Base-by-base conservation (phyloP, 2,888 invertebrate genomes). In the Nemapogon koenigi region DNA sequence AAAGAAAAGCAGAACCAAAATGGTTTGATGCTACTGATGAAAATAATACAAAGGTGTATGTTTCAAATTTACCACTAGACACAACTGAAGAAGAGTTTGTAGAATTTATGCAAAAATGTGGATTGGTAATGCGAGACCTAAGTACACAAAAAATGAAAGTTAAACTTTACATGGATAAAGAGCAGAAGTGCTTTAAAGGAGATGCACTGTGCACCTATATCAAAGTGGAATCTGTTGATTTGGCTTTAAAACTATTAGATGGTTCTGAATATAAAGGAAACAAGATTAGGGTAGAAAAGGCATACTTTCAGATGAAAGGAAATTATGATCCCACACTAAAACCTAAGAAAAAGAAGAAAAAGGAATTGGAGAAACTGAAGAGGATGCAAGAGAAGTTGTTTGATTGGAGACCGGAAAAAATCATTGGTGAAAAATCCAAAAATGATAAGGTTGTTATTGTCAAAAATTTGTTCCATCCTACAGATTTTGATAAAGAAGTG, bases 201-300 rank as follows among this genome's bases (percentile, higher is more conserved):
- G 98, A 99, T 79, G 99, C 92, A 8, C 78, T 94, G 30, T 98
- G 98, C 65, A 94, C 95, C 46, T 98, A 96, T 58, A 94, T 98
- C 37, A 95, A 92, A 84, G 90, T 93, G 59, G 98, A 99, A 69
- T 97, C 97, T 3, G 96, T 99, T 1, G 88, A 94, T 19, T 70
- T 99, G 52, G 97, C 98, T 1, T 63, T 98, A 38, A 89, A 92
- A 43, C 82, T 99, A 44, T 71, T 99, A 32, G 98, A 99, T 71
- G 97, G 95, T 1, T 88, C 84, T 49, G 83, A 89, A 43, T 69
- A 89, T 4, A 85, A 90, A 55, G 94, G 90, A 0, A 84, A 90
- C 38, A 90, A 86, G 53, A 80, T 99, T 3, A 85, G 84, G 52
- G 97, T 97, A 2, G 95, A 99, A 70, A 83, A 87, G 50, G 99